These are phyloP conservation scores for Limnephilus rhombicus DNA, from an alignment of 2,888 invertebrate genomes.

Conservation along the genomic window DNA sequence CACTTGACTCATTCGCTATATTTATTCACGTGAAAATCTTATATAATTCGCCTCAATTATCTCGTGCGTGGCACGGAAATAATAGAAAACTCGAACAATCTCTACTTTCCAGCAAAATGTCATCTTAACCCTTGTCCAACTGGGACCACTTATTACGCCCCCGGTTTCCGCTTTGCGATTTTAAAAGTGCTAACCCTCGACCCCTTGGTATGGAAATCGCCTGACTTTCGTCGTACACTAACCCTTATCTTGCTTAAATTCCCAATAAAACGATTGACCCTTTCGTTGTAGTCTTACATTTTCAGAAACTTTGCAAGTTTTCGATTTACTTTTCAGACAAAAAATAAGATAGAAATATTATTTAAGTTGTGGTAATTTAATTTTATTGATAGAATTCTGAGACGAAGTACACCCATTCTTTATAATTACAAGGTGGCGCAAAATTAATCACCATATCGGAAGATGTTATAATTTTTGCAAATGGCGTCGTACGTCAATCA, in stretches of 20 bases:
- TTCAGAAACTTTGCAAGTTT: background rate
- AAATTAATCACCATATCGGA: no score
- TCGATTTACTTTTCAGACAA: background rate
- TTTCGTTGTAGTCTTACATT: background rate
- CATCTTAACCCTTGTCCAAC: conserved; percentile 41
- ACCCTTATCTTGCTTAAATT: conserved; percentile 49
- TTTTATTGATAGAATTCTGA: no score
- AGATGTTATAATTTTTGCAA: no score
- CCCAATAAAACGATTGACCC: conserved; percentile 54
- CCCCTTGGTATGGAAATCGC: background rate
- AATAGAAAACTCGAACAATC: background rate
- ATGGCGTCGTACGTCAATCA: no score
- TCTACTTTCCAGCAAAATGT: conserved; percentile 32
- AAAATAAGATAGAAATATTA: background rate
- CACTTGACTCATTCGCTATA: background rate
- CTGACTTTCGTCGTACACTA: background rate
- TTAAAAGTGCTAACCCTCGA: conserved; percentile 9
- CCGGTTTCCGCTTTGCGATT: conserved; percentile 31
- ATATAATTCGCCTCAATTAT: conserved; percentile 12
- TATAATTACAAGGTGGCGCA: no score
- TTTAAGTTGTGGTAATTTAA: no score
- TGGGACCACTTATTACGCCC: conserved; percentile 15
- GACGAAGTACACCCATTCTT: no score
- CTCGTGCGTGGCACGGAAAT: conserved; percentile 18
- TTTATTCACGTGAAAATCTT: conserved; percentile 10